Base-by-base conservation (phyloP, 2,797 vertebrate genomes). In the Poliocrania exsul region DNA sequence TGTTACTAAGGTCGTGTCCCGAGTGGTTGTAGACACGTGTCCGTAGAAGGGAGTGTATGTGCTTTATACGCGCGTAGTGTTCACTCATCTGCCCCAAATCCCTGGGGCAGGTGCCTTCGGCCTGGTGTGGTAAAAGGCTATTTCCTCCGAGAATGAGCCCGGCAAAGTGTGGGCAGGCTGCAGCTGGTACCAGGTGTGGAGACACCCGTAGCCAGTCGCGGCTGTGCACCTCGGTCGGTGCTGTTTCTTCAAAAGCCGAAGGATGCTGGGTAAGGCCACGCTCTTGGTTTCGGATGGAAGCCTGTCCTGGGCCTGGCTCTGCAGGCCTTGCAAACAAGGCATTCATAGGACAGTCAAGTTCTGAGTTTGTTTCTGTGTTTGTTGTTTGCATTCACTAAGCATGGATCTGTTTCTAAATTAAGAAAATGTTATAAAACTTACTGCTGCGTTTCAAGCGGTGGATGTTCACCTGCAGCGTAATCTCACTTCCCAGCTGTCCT, bases 31-130 rank as follows among this genome's bases (percentile, higher is more conserved):
- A 51, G 61, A 54, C 33, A 5, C 4, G 1, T 33, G 9, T 42
- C 26, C 17, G 1, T 25, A 20, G 47, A 9, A 40, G 19, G 4
- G 69, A 62, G 2, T 38, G 26, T 28, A 23, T 38, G 61, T 5
- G 13, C 23, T 17, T 13, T 23, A 5, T 8, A 9, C 4, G 5
- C 28, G 0, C 0, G 1, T 6, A 6, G 12, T 3, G 5, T 3
- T 33, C 2, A 0, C 21, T 81, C 13, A 1, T 7, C 23, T 2
- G 1, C 24, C 21, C 35, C 0, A 4, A 40, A 24, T 13, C 42
- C 23, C 58, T 5, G 35, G n/a, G 66, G 16, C 37, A 7, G 46
- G 17, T 40, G 28, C 21, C 17, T 23, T 28, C 1, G 7, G 9
- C n/a, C n/a, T 26, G 31, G 3, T 23, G 28, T 47, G 10, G 28